These are phyloP conservation scores for Caradrina kadenii DNA, from an alignment of 2,888 invertebrate genomes.

Conservation along the genomic window DNA sequence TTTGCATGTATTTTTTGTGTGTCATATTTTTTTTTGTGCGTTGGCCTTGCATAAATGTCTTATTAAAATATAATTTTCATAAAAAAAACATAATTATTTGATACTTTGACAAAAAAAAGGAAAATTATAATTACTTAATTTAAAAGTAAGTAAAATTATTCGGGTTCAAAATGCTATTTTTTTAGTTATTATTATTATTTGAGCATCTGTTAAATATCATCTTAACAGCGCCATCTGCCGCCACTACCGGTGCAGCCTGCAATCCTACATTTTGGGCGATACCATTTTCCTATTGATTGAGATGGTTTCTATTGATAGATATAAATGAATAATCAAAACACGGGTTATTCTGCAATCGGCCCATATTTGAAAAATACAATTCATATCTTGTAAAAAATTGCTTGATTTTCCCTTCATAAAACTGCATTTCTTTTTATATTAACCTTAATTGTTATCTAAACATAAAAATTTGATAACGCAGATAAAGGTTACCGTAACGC, in stretches of 20 bases:
- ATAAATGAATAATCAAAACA: background rate
- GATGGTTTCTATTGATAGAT: background rate
- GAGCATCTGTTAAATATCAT: too few relatives aligned
- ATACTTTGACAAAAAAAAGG: too few relatives aligned
- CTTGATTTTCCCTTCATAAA: background rate
- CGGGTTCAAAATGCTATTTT: too few relatives aligned
- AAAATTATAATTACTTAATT: too few relatives aligned
- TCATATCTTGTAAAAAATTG: too few relatives aligned
- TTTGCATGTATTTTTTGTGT: constrained; percentile 19
- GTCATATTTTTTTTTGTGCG: background rate
- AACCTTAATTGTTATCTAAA: constrained; percentile 17
- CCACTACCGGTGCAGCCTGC: constrained; percentile 23
- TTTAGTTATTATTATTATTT: background rate
- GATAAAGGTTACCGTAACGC: constrained; percentile 18
- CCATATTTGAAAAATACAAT: background rate
- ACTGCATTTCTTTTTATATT: constrained; percentile 24
- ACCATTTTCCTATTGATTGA: background rate
- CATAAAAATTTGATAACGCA: constrained; percentile 14
- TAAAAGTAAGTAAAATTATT: too few relatives aligned
- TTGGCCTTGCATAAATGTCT: background rate
- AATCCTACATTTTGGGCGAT: background rate
- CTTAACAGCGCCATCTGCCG: constrained; percentile 32
- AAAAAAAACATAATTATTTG: background rate
- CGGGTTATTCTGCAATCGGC: too few relatives aligned
- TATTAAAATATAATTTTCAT: background rate